Conservation (phyloP, 1,140 invertebrate genomes). For the Chelonus insularis region DNA sequence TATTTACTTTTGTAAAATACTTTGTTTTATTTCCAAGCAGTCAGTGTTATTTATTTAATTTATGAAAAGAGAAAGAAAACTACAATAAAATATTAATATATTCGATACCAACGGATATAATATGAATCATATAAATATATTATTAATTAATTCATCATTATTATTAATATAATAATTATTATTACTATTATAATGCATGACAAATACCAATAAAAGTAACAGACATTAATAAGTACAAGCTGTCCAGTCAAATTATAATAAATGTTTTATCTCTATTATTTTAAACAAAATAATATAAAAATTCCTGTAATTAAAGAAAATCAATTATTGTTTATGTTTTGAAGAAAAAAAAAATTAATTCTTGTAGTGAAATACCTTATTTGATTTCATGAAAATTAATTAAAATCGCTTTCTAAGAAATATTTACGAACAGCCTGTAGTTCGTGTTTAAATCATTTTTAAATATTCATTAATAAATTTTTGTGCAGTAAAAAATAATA, state of each 20-base stretch:
- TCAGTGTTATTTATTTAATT: slow-evolving; percentile 58
- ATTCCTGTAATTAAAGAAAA: background rate
- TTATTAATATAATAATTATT: slow-evolving; percentile 18
- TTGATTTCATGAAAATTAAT: no score
- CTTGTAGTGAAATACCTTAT: no score
- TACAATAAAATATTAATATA: slow-evolving; percentile 17
- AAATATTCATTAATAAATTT: no score
- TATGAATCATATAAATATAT: slow-evolving; percentile 18
- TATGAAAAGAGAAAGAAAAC: slow-evolving; percentile 45
- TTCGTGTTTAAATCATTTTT: no score
- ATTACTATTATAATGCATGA: slow-evolving; percentile 45
- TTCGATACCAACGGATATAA: slow-evolving; percentile 19
- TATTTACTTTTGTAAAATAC: slow-evolving; percentile 55
- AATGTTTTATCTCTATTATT: no score
- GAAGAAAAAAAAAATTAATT: no score
- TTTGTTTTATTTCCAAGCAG: slow-evolving; percentile 43
- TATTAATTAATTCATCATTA: background rate
- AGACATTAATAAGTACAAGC: slow-evolving; percentile 34
- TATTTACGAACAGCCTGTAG: no score
- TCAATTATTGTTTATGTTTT: no score
- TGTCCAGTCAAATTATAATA: no score
- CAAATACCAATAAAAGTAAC: slow-evolving; percentile 46
- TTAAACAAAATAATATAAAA: slow-evolving; percentile 8
- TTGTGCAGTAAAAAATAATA: no score
- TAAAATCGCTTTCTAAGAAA: no score